Base-by-base conservation (phyloP, 2,797 vertebrate genomes). In the Xiphorhynchus erythropygius region DNA sequence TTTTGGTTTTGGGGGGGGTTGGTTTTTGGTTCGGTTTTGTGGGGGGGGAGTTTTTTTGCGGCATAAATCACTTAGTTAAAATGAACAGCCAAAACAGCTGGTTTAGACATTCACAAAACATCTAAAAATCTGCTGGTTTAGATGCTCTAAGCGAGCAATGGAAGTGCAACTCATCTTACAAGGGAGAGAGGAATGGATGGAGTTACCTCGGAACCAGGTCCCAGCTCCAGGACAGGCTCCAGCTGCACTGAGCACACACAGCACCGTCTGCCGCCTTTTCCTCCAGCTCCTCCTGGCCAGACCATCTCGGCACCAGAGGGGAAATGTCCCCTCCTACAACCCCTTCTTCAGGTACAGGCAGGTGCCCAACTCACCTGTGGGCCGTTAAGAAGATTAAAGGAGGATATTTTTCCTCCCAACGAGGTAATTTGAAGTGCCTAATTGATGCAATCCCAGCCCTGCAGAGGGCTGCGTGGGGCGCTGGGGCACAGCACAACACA, bases 11-110 rank as follows among this genome's bases (percentile, higher is more conserved):
- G 4, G n/a, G 55, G 21, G 11, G 27, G 18, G 33, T 6, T 55
- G 28, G 18, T 57, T 35, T 18, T 55, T 30, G 30, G 16, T 27
- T 35, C 23, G 13, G 11, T 13, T 39, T 39, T 27, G 18, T 18
- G 41, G 17, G 41, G 42, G 18, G 13, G 37, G 5, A 13, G 32
- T 24, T 10, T 97, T 98, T 98, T 97, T 98, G 95, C 97, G 96
- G 97, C 96, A 97, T 97, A 96, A 97, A 67, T 96, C 91, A 92
- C 94, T 95, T 94, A 28, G 92, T 95, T 93, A 91, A 97, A 97
- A 96, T 27, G 88, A 97, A 86, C 96, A 87, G 84, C 91, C 86
- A 91, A 93, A 96, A 73, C 96, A 96, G 96, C 94, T 91, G 96
- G 83, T 77, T 87, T 92, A 82, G 89, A 78, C 94, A 22, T 87